These are phyloP conservation scores for Drosophila littoralis DNA, from an alignment of 1,140 invertebrate species.

Conservation along the genomic window DNA sequence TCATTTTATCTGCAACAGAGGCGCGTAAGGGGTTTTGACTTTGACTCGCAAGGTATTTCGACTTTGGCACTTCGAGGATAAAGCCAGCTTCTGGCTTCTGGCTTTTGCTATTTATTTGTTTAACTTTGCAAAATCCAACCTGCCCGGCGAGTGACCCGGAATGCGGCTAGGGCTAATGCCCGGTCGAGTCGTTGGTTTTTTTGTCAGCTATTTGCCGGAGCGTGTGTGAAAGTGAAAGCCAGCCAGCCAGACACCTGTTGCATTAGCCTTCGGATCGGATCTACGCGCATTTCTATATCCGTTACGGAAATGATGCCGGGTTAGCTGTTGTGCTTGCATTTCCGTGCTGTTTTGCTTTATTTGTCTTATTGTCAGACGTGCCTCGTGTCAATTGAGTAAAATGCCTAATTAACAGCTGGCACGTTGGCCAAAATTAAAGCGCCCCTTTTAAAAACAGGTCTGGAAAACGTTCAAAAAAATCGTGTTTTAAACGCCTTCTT, in stretches of 20 bases:
- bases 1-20: too few relatives aligned
- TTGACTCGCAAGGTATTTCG: too few relatives aligned
- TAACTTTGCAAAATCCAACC: too few relatives aligned
- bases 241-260: slow-evolving; percentile 15
- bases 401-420: slow-evolving; percentile 34
- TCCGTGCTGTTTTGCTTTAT: slow-evolving; percentile 54
- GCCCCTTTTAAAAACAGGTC: slow-evolving; percentile 1
- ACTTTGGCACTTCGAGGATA: too few relatives aligned
- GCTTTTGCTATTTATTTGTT: too few relatives aligned
- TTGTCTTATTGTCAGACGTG: not conserved
- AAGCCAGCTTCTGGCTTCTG: too few relatives aligned
- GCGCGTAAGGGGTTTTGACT: too few relatives aligned
- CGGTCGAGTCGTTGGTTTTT: too few relatives aligned
- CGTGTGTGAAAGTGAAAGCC: slow-evolving; percentile 47
- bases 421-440: slow-evolving; percentile 22
- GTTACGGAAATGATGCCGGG: slow-evolving; percentile 58
- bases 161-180: too few relatives aligned
- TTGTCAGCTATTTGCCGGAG: slow-evolving; percentile 1
- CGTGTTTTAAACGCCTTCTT: not conserved
- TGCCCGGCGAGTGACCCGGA: too few relatives aligned
- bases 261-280: slow-evolving; percentile 8
- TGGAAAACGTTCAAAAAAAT: not conserved
- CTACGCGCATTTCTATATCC: slow-evolving; percentile 3
- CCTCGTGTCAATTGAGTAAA: slow-evolving; percentile 37
- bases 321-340: slow-evolving; percentile 44